phyloP scores from a whole-genome alignment of 2,113 vertebrate species.

The Garra rufa region DNA sequence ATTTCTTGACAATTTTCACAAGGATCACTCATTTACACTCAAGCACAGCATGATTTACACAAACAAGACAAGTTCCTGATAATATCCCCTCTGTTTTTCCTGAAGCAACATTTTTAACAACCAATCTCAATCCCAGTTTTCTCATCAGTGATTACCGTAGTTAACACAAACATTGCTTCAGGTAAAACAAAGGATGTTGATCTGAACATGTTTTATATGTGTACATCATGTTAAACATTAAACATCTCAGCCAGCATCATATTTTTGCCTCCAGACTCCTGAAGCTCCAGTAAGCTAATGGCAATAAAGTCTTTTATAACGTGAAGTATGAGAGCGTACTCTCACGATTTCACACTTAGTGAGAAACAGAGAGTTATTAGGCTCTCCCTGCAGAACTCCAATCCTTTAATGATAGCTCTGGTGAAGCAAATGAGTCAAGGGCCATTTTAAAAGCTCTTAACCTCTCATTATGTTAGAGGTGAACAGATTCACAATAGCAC shows the following conservation, averaged over 20 bases:
- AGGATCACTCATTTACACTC: not conserved
- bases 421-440: conserved; percentile 36
- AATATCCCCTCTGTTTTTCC: not conserved
- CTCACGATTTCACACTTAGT: not conserved
- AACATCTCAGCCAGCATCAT: not conserved
- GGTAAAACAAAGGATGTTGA: not conserved
- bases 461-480: conserved; percentile 43
- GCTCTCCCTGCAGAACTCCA: conserved; percentile 25
- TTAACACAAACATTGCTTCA: not conserved
- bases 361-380: conserved; percentile 7
- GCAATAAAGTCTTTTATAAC: not conserved
- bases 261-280: not conserved
- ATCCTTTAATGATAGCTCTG: conserved; percentile 38
- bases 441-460: conserved; percentile 45
- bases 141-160: not conserved
- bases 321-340: not conserved
- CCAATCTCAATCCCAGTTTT: not conserved
- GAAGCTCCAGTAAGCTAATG: not conserved
- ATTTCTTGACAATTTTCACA: not conserved
- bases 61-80: not conserved
- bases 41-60: not conserved
- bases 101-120: not conserved
- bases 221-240: not conserved
- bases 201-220: not conserved
- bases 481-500: conserved; percentile 19